Evolutionary conservation across 1,140 invertebrate species (phyloP).

Genomic region (Heliconius eleuchia): DNA sequence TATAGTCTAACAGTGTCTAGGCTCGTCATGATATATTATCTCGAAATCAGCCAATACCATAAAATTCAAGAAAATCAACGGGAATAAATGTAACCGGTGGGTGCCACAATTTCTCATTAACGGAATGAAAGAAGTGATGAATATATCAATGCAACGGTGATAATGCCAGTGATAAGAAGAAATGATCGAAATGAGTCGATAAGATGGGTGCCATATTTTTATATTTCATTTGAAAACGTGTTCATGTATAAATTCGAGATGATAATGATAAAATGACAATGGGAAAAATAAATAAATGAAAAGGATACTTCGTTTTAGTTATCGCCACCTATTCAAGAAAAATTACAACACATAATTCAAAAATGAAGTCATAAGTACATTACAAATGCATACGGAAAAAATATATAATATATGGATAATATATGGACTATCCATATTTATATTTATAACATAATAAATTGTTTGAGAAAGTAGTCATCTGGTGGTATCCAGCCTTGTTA

Average conservation of each 20-base stretch:
- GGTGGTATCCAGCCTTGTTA: neutral
- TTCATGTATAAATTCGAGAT: neutral
- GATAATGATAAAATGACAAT: neutral
- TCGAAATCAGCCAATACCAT: neutral
- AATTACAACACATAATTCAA: neutral
- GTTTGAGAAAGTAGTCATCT: neutral
- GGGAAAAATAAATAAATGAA: neutral
- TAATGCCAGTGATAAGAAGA: neutral
- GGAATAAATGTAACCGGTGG: neutral
- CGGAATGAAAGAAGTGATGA: neutral
- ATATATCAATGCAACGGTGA: neutral
- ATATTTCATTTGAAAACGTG: neutral
- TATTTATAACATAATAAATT: neutral
- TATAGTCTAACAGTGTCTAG: neutral
- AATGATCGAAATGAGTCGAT: neutral
- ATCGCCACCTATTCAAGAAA: neutral
- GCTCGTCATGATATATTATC: neutral
- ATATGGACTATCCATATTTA: too few relatives aligned
- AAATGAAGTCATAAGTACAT: too few relatives aligned
- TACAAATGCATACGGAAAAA: too few relatives aligned
- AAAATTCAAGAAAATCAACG: neutral
- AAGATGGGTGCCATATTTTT: neutral
- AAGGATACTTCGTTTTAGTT: neutral
- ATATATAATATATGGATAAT: neutral
- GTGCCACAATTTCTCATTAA: neutral